A percentile compares a stretch with the other conserved stretches of the same genome.
Conservation (phyloP, 2,888 invertebrate species). For the Frankliniella fusca region DNA sequence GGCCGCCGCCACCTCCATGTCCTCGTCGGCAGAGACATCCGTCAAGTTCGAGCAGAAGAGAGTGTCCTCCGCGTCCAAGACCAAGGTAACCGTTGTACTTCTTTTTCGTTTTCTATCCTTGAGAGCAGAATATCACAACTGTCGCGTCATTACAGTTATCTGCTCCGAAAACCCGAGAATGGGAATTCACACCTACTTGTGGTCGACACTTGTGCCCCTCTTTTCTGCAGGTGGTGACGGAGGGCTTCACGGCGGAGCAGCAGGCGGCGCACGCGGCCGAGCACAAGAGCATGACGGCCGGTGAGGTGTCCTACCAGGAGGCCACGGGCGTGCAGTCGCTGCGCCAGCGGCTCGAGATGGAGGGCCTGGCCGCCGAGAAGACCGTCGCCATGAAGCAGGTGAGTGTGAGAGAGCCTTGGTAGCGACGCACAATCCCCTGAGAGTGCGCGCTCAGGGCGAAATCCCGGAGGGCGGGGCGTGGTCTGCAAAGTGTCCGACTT, state of each 20-base stretch:
- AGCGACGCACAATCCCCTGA: background rate
- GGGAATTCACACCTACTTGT: background rate
- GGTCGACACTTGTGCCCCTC: background rate
- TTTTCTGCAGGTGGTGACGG: conserved; percentile 40
- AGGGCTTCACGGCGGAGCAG: conserved; percentile 46
- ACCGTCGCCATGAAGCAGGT: conserved; percentile 79
- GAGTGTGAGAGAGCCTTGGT: conserved; percentile 42
- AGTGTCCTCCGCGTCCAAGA: conserved; percentile 70
- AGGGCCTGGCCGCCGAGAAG: conserved; percentile 81
- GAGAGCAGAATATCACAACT: too few relatives aligned
- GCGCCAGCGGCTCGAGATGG: conserved; percentile 69
- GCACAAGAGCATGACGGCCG: conserved; percentile 2
- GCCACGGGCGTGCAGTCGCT: conserved; percentile 40
- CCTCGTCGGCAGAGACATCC: conserved; percentile 43
- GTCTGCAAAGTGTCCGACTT: background rate
- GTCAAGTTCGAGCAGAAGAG: conserved; percentile 80
- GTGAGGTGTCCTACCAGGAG: conserved; percentile 45
- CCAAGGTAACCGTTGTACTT: conserved; percentile 53
- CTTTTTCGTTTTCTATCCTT: too few relatives aligned
- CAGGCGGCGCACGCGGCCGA: conserved; percentile 42
- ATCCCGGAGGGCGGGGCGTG: conserved; percentile 14
- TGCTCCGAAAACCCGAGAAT: background rate
- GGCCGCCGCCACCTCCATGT: conserved; percentile 36
- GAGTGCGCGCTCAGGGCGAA: background rate
- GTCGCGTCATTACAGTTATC: too few relatives aligned